phyloP scores from a whole-genome alignment of 2,797 vertebrate genomes.

The Tolypeutes matacus region DNA sequence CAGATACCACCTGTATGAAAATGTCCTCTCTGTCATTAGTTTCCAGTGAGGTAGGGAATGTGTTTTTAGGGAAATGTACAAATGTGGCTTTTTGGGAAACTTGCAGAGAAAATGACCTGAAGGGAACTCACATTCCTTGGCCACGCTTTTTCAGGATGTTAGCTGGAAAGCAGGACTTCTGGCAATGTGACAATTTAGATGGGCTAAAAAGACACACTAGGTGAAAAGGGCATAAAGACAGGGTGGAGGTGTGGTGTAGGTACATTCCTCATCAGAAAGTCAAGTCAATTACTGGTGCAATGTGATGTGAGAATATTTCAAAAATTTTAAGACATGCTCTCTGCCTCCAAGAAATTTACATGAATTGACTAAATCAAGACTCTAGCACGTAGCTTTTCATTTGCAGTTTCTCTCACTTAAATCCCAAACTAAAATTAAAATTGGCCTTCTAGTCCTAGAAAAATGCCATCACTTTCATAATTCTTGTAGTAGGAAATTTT shows the following conservation, averaged over 20 bases:
- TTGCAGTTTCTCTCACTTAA: constrained; percentile 61
- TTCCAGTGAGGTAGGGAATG: neutral
- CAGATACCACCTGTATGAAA: neutral
- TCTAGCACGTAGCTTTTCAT: constrained; percentile 52
- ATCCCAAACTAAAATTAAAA: constrained; percentile 69
- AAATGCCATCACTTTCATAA: constrained; percentile 60
- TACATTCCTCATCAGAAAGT: neutral
- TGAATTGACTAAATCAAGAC: constrained; percentile 61
- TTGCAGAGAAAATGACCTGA: neutral
- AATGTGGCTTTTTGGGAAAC: neutral
- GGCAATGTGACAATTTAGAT: neutral
- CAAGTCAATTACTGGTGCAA: neutral
- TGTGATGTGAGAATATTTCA: neutral
- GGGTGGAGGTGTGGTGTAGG: neutral
- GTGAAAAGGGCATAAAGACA: neutral
- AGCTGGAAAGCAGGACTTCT: neutral
- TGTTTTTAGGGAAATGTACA: neutral
- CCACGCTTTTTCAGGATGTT: neutral
- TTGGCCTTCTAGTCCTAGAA: constrained; percentile 29
- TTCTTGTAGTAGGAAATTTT: constrained; percentile 36
- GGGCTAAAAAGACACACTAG: neutral
- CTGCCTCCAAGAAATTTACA: constrained; percentile 42
- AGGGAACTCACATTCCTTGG: neutral
- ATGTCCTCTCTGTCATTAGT: neutral
- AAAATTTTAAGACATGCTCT: neutral